These are phyloP conservation scores for Deilephila elpenor DNA, from an alignment of 2,888 invertebrate genomes.

Conservation along the genomic window DNA sequence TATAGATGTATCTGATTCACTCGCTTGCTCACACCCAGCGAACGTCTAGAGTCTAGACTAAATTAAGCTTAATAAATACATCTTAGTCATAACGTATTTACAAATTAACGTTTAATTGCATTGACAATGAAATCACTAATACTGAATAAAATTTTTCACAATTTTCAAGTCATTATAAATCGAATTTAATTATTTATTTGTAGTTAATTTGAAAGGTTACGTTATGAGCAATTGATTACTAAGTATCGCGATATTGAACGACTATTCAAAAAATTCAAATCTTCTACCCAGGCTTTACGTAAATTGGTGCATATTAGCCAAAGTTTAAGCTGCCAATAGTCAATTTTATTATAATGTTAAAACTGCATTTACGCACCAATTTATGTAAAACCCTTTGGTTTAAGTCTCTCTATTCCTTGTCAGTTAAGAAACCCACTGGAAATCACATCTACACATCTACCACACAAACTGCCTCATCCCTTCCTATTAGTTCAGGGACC, in stretches of 20 bases:
- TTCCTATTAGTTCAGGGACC: background rate
- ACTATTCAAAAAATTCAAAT: background rate
- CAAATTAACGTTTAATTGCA: conserved; percentile 26
- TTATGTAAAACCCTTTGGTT: background rate
- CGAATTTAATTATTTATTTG: background rate
- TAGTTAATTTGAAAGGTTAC: background rate
- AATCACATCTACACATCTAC: no score
- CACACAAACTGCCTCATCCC: background rate
- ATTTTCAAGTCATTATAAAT: background rate
- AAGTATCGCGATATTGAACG: background rate
- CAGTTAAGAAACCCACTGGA: no score
- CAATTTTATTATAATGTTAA: no score
- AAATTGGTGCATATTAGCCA: background rate
- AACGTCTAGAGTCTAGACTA: conserved; percentile 2
- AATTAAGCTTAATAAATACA: conserved; percentile 23
- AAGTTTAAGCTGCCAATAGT: no score
- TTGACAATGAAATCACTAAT: conserved; percentile 8
- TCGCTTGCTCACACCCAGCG: conserved; percentile 8
- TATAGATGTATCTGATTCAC: conserved; percentile 26
- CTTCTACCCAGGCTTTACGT: background rate
- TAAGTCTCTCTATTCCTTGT: no score
- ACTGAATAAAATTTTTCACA: background rate
- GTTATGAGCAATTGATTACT: conserved; percentile 3
- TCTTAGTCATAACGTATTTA: conserved; percentile 24
- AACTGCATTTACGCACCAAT: background rate